Percentiles rank a stretch among this genome's conserved stretches.
Evolutionary conservation across 1,140 invertebrate species (phyloP).

Genomic region (Hylaeus volcanicus): DNA sequence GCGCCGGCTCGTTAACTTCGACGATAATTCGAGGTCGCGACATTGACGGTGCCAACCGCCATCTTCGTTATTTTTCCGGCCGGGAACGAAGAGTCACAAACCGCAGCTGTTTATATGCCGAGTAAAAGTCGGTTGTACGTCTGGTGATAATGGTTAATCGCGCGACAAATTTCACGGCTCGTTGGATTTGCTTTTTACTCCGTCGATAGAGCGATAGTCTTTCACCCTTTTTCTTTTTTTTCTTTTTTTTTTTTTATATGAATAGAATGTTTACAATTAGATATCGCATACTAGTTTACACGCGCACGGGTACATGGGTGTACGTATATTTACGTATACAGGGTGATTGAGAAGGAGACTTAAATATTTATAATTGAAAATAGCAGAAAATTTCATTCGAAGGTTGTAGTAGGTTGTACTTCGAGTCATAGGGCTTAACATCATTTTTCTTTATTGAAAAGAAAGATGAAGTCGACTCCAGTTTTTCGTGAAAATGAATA

Average conservation of each 20-base stretch:
- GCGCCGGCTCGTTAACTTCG: neutral
- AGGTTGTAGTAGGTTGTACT: too few species aligned
- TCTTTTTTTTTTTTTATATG: conserved; percentile 30
- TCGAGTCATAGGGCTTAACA: too few species aligned
- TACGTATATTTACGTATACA: too few species aligned
- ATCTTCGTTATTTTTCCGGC: neutral
- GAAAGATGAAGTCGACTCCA: too few species aligned
- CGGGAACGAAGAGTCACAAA: neutral
- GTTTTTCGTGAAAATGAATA: too few species aligned
- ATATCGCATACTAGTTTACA: conserved; percentile 6
- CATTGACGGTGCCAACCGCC: neutral
- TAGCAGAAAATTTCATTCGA: too few species aligned
- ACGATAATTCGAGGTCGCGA: neutral
- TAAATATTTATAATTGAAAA: too few species aligned
- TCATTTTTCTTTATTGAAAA: too few species aligned
- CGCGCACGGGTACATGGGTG: neutral
- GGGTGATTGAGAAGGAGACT: too few species aligned
- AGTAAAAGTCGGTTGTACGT: neutral
- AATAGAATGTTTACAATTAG: conserved; percentile 27
- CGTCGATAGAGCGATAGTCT: conserved; percentile 45
- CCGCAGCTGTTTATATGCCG: neutral
- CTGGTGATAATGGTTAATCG: neutral
- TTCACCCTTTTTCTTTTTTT: conserved; percentile 37
- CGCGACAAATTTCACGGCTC: neutral
- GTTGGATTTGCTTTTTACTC: conserved; percentile 14